phyloP scores from a whole-genome alignment of 2,888 invertebrate species.

The Acronicta psi region DNA sequence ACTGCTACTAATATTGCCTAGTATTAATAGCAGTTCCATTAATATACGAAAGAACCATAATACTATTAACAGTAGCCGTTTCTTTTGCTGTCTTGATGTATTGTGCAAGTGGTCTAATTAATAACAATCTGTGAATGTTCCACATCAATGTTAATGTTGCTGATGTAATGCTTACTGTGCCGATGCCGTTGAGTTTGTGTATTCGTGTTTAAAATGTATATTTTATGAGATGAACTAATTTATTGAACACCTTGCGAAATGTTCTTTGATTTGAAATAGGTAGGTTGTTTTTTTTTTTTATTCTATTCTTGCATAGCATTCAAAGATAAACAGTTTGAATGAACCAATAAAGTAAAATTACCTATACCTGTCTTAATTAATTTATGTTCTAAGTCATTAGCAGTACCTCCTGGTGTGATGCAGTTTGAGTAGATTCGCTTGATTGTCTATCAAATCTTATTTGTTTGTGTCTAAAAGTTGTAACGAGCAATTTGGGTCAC shows the following conservation, averaged over 20 bases:
- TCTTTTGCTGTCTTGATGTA: conserved; percentile 18
- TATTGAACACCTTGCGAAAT: conserved; percentile 18
- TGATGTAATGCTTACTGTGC: conserved; percentile 28
- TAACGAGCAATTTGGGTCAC: conserved; percentile 73
- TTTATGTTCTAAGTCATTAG: background rate
- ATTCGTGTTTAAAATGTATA: conserved; percentile 12
- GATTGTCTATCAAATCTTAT: conserved; percentile 49
- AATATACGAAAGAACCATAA: no score
- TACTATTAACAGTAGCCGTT: no score
- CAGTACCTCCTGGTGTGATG: background rate
- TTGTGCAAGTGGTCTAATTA: conserved; percentile 50
- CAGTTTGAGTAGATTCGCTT: conserved; percentile 25
- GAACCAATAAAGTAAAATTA: background rate
- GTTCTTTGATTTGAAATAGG: background rate
- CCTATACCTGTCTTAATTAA: background rate
- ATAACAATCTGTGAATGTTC: conserved; percentile 35
- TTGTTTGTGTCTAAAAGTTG: conserved; percentile 58
- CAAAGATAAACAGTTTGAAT: background rate
- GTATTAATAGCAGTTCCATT: no score
- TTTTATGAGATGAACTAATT: conserved; percentile 17
- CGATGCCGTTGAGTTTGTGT: conserved; percentile 12
- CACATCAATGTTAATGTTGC: conserved; percentile 35
- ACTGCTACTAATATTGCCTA: no score
- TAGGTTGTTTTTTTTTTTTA: conserved; percentile 5
- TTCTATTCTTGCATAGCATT: background rate